Conservation (phyloP, 2,888 invertebrate species). For the Stegana nigrithorax region DNA sequence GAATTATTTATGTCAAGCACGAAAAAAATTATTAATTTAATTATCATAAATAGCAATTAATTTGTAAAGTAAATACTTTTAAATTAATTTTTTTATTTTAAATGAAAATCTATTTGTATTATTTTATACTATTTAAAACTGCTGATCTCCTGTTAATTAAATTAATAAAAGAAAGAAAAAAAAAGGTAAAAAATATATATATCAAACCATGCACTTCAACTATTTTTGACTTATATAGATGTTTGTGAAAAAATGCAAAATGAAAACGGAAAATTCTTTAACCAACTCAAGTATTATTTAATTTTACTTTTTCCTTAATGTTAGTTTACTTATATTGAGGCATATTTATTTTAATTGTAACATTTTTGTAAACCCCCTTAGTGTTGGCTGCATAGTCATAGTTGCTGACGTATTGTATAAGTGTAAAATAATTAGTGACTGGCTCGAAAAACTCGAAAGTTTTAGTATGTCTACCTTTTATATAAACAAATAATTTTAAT, state of each 20-base stretch:
- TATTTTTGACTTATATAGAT: too few species aligned
- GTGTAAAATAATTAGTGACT: constrained; percentile 18
- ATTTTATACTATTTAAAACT: constrained; percentile 46
- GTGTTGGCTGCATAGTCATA: too few species aligned
- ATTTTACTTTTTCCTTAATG: constrained; percentile 17
- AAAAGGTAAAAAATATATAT: constrained; percentile 25
- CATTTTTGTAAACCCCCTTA: too few species aligned
- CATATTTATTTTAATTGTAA: neutral
- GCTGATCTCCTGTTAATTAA: constrained; percentile 63
- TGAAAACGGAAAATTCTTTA: neutral
- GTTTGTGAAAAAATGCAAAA: neutral
- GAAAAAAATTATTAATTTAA: neutral
- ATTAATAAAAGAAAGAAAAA: constrained; percentile 32
- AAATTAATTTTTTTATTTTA: constrained; percentile 17
- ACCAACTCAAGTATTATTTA: constrained; percentile 45
- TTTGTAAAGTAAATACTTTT: neutral
- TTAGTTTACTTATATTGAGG: neutral
- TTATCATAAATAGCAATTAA: constrained; percentile 13
- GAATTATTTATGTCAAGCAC: neutral
- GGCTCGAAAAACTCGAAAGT: too few species aligned
- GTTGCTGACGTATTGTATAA: too few species aligned
- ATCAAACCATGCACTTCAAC: constrained; percentile 3
- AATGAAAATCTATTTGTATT: constrained; percentile 26
- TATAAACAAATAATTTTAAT: constrained; percentile 20
- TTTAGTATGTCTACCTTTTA: constrained; percentile 12